Evolutionary conservation across 2,888 invertebrate species (phyloP).

Genomic region (Oscheius sp.): DNA sequence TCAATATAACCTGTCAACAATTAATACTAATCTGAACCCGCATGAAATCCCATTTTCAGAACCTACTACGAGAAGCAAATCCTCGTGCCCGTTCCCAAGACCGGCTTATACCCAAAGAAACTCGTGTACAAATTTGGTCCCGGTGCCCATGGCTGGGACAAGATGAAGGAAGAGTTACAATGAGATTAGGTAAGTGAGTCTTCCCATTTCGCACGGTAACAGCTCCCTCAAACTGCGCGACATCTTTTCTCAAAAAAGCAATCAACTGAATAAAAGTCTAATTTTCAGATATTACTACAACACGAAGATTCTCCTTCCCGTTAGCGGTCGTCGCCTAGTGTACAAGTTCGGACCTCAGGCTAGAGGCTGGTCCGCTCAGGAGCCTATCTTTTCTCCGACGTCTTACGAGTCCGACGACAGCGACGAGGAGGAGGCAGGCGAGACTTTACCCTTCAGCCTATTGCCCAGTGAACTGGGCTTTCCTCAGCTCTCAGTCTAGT

Average conservation of each 20-base stretch:
- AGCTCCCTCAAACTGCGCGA: neutral
- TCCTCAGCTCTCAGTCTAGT: constrained; percentile 39
- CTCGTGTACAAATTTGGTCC: constrained; percentile 74
- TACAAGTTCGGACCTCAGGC: constrained; percentile 74
- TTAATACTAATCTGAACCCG: constrained; percentile 8
- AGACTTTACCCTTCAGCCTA: constrained; percentile 17
- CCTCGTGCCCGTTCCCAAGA: constrained; percentile 75
- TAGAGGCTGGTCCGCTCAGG: constrained; percentile 70
- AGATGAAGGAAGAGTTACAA: constrained; percentile 39
- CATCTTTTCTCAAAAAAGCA: neutral
- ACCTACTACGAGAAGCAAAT: constrained; percentile 75
- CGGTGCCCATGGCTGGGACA: constrained; percentile 74
- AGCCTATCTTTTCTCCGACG: constrained; percentile 28
- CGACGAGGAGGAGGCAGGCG: constrained; percentile 31
- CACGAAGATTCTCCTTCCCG: constrained; percentile 73
- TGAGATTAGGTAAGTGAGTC: constrained; percentile 24
- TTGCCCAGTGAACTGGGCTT: constrained; percentile 25
- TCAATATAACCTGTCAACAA: neutral
- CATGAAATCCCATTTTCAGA: constrained; percentile 58
- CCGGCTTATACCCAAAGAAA: constrained; percentile 75
- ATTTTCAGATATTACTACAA: constrained; percentile 71
- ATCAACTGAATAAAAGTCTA: neutral
- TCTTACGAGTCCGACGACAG: constrained; percentile 31
- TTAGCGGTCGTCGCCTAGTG: constrained; percentile 74
- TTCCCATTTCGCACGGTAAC: constrained; percentile 2